A percentile compares a stretch with the other conserved stretches of the same genome.
These are phyloP conservation scores for Oryzias curvinotus DNA, from an alignment of 2,113 vertebrate species.

Conservation along the genomic window DNA sequence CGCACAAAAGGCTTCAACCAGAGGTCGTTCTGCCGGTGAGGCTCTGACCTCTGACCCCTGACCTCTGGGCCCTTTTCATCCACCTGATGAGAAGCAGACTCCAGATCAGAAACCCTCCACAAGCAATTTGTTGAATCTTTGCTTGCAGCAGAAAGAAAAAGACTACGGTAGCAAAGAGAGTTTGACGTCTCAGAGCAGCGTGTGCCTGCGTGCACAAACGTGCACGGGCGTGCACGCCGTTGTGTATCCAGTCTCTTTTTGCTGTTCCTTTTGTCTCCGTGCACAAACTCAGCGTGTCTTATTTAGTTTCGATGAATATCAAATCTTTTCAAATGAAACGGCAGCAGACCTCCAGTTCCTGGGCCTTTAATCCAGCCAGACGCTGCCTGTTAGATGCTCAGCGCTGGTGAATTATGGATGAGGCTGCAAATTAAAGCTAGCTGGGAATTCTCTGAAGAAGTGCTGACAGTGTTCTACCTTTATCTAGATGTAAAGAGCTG, in stretches of 20 bases:
- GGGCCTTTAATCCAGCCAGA: conserved; percentile 53
- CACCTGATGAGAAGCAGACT: too few species aligned
- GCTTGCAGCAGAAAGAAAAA: neutral
- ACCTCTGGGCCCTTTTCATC: too few species aligned
- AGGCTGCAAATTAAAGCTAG: conserved; percentile 63
- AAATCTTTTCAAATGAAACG: conserved; percentile 54
- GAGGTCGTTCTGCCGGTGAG: too few species aligned
- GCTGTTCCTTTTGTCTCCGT: conserved; percentile 5
- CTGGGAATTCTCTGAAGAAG: conserved; percentile 60
- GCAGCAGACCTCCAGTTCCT: conserved; percentile 41
- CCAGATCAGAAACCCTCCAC: too few species aligned
- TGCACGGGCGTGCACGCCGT: conserved; percentile 8
- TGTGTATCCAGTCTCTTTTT: conserved; percentile 4
- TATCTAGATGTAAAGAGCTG: conserved; percentile 36
- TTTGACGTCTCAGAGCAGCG: neutral
- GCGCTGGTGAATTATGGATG: conserved; percentile 71
- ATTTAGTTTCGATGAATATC: conserved; percentile 43
- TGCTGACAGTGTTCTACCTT: conserved; percentile 68
- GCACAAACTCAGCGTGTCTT: conserved; percentile 43
- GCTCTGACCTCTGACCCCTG: too few species aligned
- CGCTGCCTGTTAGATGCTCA: conserved; percentile 50
- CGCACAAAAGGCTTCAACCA: too few species aligned
- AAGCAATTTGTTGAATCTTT: conserved; percentile 1
- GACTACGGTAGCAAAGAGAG: neutral
- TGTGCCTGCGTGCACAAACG: neutral